phyloP scores from a whole-genome alignment of 2,797 vertebrate species.

The Gallirallus australis region DNA sequence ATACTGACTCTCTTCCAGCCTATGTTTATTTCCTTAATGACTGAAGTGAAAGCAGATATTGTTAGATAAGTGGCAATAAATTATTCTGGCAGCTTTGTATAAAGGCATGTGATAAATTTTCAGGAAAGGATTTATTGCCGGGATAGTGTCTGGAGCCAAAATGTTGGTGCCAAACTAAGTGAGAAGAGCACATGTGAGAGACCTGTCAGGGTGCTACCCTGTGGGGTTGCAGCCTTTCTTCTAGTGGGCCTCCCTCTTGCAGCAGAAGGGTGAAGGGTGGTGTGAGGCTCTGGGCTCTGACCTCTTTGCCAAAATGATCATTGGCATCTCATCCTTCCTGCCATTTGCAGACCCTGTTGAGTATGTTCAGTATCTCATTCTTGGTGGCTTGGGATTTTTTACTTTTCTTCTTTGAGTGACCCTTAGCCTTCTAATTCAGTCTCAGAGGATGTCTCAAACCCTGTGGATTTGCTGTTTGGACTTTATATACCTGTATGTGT shows the following conservation, averaged over 20 bases:
- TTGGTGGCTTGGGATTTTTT: background rate
- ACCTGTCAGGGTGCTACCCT: background rate
- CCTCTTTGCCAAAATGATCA: background rate
- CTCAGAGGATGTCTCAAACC: background rate
- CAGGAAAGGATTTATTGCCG: constrained; percentile 21
- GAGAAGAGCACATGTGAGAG: background rate
- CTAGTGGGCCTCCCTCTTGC: background rate
- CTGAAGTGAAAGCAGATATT: constrained; percentile 43
- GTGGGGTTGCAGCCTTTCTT: background rate
- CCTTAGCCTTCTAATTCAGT: background rate
- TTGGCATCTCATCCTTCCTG: background rate
- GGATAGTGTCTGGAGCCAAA: constrained; percentile 31
- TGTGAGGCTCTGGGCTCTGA: background rate
- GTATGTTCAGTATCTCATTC: background rate
- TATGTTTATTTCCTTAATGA: constrained; percentile 49
- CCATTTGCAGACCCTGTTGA: accelerated
- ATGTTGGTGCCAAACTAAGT: background rate
- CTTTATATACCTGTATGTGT: accelerated
- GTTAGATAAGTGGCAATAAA: constrained; percentile 55
- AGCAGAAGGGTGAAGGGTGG: accelerated
- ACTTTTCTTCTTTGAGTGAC: background rate
- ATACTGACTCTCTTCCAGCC: background rate
- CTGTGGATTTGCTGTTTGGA: background rate
- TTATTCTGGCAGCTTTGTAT: constrained; percentile 44
- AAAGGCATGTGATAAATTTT: constrained; percentile 43